These are phyloP conservation scores for Benthosema pterotum DNA, from an alignment of 2,797 vertebrate genomes.

Conservation along the genomic window DNA sequence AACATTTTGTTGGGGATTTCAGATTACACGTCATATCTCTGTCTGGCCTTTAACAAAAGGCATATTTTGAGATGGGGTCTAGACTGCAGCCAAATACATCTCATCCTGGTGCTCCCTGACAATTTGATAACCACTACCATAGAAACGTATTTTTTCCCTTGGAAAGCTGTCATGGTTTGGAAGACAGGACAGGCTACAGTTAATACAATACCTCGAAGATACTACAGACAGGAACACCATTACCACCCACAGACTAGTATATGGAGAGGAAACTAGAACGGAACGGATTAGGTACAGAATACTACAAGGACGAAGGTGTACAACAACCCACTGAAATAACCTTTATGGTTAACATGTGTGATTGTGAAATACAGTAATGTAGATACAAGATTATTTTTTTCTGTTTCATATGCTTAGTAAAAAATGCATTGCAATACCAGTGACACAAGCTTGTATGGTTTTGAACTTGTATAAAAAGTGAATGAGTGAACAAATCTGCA, in stretches of 20 bases:
- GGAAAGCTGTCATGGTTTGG: too few relatives aligned
- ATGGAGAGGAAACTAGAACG: conserved; percentile 44
- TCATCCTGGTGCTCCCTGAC: too few relatives aligned
- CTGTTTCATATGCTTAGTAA: conserved; percentile 4
- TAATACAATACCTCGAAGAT: conserved; percentile 23
- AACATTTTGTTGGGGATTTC: too few relatives aligned
- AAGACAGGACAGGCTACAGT: too few relatives aligned
- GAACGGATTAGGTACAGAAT: conserved; percentile 26
- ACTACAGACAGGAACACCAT: conserved; percentile 48
- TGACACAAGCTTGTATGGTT: neutral
- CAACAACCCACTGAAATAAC: conserved; percentile 30
- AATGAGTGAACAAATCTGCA: too few relatives aligned
- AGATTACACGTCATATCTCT: neutral
- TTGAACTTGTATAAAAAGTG: too few relatives aligned
- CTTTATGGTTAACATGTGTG: conserved; percentile 26
- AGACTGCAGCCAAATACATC: too few relatives aligned
- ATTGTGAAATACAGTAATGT: neutral
- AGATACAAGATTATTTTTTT: neutral
- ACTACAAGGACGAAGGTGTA: conserved; percentile 19
- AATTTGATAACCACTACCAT: too few relatives aligned
- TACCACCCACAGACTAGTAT: conserved; percentile 38
- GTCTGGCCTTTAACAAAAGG: conserved; percentile 12
- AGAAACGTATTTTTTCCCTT: too few relatives aligned
- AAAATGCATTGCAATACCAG: too few relatives aligned
- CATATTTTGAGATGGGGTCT: too few relatives aligned